phyloP scores from a whole-genome alignment of 2,888 invertebrate species.

The Agriotes lineatus region DNA sequence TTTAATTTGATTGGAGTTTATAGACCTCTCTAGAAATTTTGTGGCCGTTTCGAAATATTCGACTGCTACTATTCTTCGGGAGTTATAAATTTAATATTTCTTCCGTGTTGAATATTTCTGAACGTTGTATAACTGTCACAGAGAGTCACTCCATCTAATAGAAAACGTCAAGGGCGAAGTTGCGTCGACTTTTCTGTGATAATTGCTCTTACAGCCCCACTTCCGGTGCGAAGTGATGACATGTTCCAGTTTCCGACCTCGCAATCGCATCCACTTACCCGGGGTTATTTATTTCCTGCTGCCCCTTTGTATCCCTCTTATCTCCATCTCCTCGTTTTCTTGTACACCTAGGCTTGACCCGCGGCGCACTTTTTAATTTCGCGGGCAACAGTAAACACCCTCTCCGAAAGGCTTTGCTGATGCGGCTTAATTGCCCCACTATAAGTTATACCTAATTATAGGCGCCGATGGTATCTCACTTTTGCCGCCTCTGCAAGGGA shows the following conservation, averaged over 20 bases:
- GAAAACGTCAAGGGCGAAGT: constrained; percentile 30
- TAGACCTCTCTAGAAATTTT: too few relatives aligned
- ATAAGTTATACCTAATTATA: constrained; percentile 32
- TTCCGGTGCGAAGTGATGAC: constrained; percentile 34
- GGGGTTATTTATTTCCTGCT: constrained; percentile 27
- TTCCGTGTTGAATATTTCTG: constrained; percentile 13
- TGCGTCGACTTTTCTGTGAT: constrained; percentile 32
- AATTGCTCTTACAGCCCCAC: constrained; percentile 34
- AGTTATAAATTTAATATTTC: constrained; percentile 1
- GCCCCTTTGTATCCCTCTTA: constrained; percentile 25
- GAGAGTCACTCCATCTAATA: constrained; percentile 16
- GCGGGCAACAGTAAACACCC: constrained; percentile 1
- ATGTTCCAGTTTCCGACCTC: constrained; percentile 36
- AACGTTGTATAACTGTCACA: not conserved
- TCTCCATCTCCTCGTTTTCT: constrained; percentile 18
- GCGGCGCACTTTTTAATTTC: constrained; percentile 7
- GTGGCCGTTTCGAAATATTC: too few relatives aligned
- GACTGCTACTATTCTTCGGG: not conserved
- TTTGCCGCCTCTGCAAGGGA: constrained; percentile 8
- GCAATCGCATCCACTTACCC: constrained; percentile 36
- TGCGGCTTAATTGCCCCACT: constrained; percentile 41
- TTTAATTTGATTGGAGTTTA: too few relatives aligned
- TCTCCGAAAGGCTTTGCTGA: constrained; percentile 12
- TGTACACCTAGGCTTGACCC: constrained; percentile 5
- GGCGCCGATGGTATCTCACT: constrained; percentile 26